Conservation (phyloP, 2,113 vertebrate genomes). For the Meleagris gallopavo region DNA sequence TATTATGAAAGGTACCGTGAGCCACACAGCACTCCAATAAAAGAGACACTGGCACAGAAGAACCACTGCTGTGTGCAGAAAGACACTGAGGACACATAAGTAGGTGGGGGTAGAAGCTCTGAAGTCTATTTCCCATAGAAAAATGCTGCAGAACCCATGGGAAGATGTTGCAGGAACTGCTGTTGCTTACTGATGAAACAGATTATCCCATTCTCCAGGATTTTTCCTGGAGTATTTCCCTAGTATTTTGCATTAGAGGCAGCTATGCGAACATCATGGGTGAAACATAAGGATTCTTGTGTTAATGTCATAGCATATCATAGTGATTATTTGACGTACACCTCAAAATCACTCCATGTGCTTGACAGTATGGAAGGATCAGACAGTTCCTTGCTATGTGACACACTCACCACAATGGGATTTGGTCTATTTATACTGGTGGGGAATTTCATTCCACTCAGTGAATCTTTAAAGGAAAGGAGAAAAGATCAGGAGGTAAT, state of each 20-base stretch:
- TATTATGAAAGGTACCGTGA: neutral
- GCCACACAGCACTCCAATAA: neutral
- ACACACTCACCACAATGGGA: neutral
- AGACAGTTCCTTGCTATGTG: neutral
- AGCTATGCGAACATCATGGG: neutral
- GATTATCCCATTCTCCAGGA: neutral
- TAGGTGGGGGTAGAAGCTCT: neutral
- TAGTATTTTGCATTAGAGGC: neutral
- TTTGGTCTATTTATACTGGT: neutral
- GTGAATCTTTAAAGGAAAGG: neutral
- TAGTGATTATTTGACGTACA: neutral
- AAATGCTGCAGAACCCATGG: neutral
- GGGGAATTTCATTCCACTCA: neutral
- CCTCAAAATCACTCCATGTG: neutral
- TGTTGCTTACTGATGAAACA: neutral
- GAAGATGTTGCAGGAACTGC: neutral
- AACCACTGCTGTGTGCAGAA: fast-evolving
- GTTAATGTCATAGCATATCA: neutral
- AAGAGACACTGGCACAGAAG: neutral
- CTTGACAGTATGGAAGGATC: neutral
- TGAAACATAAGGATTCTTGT: neutral
- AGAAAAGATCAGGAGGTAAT: neutral
- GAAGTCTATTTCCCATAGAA: neutral
- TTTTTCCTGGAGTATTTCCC: neutral
- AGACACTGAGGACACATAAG: neutral